Conservation (phyloP, 2,113 vertebrate species). For the Chloroceryle aenea region DNA sequence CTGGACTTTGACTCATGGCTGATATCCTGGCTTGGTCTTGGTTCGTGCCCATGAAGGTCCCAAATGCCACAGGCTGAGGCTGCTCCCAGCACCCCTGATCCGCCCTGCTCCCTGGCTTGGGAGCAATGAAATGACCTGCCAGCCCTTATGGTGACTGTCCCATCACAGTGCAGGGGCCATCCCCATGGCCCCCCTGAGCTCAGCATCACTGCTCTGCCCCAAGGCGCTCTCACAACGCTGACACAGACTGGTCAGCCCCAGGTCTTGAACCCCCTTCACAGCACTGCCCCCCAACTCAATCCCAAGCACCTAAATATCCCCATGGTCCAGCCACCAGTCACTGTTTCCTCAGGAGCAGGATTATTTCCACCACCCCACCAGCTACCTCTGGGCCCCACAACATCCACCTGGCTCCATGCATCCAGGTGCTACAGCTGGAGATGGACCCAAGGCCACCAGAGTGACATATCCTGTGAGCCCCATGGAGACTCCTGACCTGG, state of each 20-base stretch:
- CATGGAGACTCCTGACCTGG: fast-evolving
- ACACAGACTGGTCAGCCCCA: neutral
- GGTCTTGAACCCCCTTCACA: neutral
- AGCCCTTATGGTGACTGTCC: neutral
- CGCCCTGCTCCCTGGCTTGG: neutral
- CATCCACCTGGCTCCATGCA: fast-evolving
- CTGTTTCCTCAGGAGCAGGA: neutral
- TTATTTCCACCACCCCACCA: fast-evolving
- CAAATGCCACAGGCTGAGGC: neutral
- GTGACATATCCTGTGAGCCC: neutral
- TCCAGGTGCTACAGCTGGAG: neutral
- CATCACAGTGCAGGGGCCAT: neutral
- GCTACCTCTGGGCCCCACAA: neutral
- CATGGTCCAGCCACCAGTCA: neutral
- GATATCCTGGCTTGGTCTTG: neutral
- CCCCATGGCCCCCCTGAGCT: neutral
- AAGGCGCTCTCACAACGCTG: fast-evolving
- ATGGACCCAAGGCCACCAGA: neutral
- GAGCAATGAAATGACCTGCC: neutral
- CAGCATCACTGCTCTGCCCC: neutral
- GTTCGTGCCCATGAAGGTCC: fast-evolving
- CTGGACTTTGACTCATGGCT: neutral
- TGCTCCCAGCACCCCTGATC: neutral
- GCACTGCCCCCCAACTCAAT: neutral
- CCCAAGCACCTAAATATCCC: neutral